Percentiles rank a stretch among this genome's conserved stretches.
These are phyloP conservation scores for Halcyon badia DNA, from an alignment of 2,797 vertebrate genomes.

Conservation along the genomic window DNA sequence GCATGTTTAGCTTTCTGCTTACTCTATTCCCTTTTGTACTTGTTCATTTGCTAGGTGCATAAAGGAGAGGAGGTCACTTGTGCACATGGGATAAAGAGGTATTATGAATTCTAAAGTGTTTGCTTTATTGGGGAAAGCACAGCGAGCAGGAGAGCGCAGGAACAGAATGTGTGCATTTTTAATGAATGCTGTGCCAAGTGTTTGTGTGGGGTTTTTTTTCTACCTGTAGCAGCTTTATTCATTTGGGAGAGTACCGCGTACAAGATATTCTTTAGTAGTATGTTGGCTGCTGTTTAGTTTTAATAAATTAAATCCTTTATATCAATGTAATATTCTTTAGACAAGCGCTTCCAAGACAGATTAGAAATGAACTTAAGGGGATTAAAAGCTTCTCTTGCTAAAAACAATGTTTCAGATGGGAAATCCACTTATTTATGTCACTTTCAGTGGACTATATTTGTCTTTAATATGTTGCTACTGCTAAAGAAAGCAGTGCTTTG, in stretches of 20 bases:
- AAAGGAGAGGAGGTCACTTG: constrained; percentile 71
- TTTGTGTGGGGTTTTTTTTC: neutral
- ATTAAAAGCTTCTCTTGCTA: constrained; percentile 86
- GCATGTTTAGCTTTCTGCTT: constrained; percentile 76
- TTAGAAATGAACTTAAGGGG: constrained; percentile 86
- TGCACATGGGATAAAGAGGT: constrained; percentile 72
- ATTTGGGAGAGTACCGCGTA: constrained; percentile 72
- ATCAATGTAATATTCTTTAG: constrained; percentile 82
- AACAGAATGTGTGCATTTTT: constrained; percentile 74
- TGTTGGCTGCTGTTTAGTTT: constrained; percentile 76
- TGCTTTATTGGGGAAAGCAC: constrained; percentile 72
- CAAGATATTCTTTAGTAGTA: constrained; percentile 58
- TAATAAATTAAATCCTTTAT: constrained; percentile 85
- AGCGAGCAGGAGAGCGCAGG: constrained; percentile 32
- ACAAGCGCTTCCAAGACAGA: constrained; percentile 83
- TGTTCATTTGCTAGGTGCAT: constrained; percentile 69
- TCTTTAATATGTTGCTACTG: constrained; percentile 74
- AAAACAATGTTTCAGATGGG: constrained; percentile 84
- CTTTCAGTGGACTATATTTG: constrained; percentile 81
- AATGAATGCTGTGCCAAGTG: constrained; percentile 65
- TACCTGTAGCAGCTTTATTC: constrained; percentile 75
- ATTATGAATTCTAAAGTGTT: constrained; percentile 77
- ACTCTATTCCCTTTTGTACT: constrained; percentile 70
- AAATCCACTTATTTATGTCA: constrained; percentile 86
- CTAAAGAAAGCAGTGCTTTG: constrained; percentile 59